phyloP scores from a whole-genome alignment of 2,113 vertebrate genomes.

The Glaucidium brasilianum region DNA sequence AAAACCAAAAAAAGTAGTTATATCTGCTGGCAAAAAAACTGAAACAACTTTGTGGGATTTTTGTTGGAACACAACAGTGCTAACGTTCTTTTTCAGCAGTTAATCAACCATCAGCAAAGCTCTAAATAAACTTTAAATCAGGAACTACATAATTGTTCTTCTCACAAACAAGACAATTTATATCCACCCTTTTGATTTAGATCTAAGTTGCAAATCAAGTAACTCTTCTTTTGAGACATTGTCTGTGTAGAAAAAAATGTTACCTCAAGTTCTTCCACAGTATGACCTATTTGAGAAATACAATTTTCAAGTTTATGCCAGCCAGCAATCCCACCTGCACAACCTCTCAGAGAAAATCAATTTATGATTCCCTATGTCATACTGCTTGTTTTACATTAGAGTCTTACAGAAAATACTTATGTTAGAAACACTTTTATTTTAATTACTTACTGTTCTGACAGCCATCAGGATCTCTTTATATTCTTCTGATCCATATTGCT shows the following conservation, averaged over 20 bases:
- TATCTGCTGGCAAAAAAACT: neutral
- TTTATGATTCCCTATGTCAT: neutral
- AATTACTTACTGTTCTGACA: conserved; percentile 18
- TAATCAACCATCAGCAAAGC: neutral
- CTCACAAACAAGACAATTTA: neutral
- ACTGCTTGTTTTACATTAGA: neutral
- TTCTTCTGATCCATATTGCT: neutral
- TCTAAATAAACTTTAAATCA: neutral
- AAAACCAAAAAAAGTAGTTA: neutral
- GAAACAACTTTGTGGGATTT: neutral
- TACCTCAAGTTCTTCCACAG: neutral
- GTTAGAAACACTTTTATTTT: neutral
- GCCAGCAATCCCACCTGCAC: neutral
- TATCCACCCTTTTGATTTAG: neutral
- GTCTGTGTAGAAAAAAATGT: neutral
- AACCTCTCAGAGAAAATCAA: neutral
- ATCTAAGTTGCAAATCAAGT: neutral
- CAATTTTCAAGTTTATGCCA: neutral
- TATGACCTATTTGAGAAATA: neutral
- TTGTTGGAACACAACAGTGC: neutral
- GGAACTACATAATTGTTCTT: neutral
- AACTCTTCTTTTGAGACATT: neutral
- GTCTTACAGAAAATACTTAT: neutral
- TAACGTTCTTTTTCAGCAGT: neutral
- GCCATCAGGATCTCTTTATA: neutral